Conservation (phyloP, 2,113 vertebrate genomes). For the Corythaixoides concolor region DNA sequence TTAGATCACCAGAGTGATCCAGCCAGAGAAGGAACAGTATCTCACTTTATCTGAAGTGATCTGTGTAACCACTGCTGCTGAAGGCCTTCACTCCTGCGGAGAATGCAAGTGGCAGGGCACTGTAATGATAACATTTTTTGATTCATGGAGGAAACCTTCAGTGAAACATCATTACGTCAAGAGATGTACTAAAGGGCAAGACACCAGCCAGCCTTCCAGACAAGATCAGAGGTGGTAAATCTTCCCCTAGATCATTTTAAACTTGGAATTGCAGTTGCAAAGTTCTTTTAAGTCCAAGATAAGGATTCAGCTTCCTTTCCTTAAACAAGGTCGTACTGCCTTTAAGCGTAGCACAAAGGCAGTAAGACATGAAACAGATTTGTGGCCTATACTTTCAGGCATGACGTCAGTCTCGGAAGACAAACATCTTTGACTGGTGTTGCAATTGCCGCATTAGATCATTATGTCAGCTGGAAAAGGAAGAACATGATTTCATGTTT, state of each 20-base stretch:
- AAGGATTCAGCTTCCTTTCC: constrained; percentile 33
- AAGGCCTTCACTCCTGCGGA: background rate
- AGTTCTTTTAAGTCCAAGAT: constrained; percentile 23
- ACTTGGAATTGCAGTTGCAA: constrained; percentile 22
- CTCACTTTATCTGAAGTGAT: background rate
- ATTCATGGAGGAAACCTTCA: constrained; percentile 3
- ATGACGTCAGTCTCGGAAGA: constrained; percentile 17
- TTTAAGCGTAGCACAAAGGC: constrained; percentile 34
- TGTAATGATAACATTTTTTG: background rate
- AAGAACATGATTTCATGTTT: background rate
- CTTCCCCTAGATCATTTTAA: constrained; percentile 14
- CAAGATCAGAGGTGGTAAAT: constrained; percentile 40
- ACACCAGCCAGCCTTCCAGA: constrained; percentile 47
- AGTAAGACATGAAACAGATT: background rate
- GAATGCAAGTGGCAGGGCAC: constrained; percentile 2
- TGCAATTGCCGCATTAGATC: background rate
- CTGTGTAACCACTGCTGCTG: background rate
- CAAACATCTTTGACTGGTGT: background rate
- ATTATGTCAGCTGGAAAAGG: background rate
- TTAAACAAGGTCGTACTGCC: constrained; percentile 23
- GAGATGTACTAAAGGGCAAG: constrained; percentile 39
- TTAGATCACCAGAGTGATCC: background rate
- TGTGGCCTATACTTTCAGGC: constrained; percentile 3
- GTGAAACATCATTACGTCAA: background rate
- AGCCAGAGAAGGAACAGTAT: background rate